Base-by-base conservation (phyloP, 2,797 vertebrate genomes). In the Columba guinea region DNA sequence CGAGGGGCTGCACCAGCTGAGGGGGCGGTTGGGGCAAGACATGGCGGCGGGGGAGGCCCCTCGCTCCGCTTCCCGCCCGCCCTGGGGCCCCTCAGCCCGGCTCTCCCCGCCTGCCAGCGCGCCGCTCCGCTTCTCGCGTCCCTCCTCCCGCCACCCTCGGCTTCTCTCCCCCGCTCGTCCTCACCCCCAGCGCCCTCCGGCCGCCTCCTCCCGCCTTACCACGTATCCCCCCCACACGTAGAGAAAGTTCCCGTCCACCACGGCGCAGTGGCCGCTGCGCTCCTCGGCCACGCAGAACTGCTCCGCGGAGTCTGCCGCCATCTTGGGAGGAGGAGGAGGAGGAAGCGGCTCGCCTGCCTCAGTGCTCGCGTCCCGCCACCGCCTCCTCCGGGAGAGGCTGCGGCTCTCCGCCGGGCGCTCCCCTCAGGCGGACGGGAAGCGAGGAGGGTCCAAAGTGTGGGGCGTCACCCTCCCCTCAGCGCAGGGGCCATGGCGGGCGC, bases 161-260 rank as follows among this genome's bases (percentile, higher is more conserved):
- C 22, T 12, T 19, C 11, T 17, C 24, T 11, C 34, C 39, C 48
- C 23, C 12, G 21, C 24, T 39, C 77, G 41, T 34, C 51, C 48
- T 74, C 58, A 7, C 34, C 71, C 52, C 24, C 49, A 9, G 27
- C n/a, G 14, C 13, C 26, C 90, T 44, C 52, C 35, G 24, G 30
- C 71, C 91, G 41, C 58, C 46, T 44, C 53, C 52, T 67, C 60
- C 82, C 55, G 49, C 95, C 98, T 99, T 98, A 99, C 99, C 99
- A 99, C 98, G 94, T 99, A 99, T 87, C 99, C 99, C 48, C 99
- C 99, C 99, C 99, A 99, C 85, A 99, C 98, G 69, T 98, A 99
- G 82, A 99, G 98, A 92, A 96, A 98, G 96, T 97, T 97, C 11
- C 97, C 98, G 94, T 98, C 98, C 95, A 98, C 96, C 94, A 99